Conservation (phyloP, 2,888 invertebrate species). For the Eilema sororculum region DNA sequence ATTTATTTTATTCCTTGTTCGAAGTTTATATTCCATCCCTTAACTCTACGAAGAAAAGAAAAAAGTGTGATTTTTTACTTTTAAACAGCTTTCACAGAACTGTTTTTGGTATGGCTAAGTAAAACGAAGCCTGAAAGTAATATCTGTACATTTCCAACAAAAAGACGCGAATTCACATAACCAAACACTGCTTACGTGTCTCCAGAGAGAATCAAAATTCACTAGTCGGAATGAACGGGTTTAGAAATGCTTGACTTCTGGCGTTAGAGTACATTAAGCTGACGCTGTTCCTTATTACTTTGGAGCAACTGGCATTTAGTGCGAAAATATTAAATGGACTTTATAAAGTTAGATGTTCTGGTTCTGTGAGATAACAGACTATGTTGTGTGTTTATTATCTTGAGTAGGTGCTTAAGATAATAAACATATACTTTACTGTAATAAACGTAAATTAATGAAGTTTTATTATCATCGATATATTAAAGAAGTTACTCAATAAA, state of each 20-base stretch:
- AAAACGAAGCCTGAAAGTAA: slow-evolving; percentile 18
- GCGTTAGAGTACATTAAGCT: slow-evolving; percentile 37
- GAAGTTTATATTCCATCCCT: too few relatives aligned
- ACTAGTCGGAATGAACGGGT: slow-evolving; percentile 39
- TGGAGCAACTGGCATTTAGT: slow-evolving; percentile 32
- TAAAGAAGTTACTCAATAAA: background rate
- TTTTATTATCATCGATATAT: background rate
- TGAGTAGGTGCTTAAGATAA: background rate
- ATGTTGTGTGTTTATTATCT: slow-evolving; percentile 5
- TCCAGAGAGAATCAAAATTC: slow-evolving; percentile 47
- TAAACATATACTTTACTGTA: background rate
- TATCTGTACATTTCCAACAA: slow-evolving; percentile 21
- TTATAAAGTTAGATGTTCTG: slow-evolving; percentile 10
- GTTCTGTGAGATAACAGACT: slow-evolving; percentile 8
- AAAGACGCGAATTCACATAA: slow-evolving; percentile 25
- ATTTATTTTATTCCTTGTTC: too few relatives aligned
- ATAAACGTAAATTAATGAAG: background rate
- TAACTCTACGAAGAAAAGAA: too few relatives aligned
- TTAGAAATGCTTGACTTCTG: slow-evolving; percentile 38
- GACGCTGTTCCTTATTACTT: slow-evolving; percentile 32
- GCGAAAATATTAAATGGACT: slow-evolving; percentile 18
- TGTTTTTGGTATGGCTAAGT: too few relatives aligned
- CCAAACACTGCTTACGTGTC: slow-evolving; percentile 32
- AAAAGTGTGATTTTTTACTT: too few relatives aligned
- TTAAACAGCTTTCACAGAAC: too few relatives aligned